Percentiles rank a stretch among this genome's conserved stretches.
phyloP scores from a whole-genome alignment of 2,888 invertebrate species.

The Drosophila borealis region DNA sequence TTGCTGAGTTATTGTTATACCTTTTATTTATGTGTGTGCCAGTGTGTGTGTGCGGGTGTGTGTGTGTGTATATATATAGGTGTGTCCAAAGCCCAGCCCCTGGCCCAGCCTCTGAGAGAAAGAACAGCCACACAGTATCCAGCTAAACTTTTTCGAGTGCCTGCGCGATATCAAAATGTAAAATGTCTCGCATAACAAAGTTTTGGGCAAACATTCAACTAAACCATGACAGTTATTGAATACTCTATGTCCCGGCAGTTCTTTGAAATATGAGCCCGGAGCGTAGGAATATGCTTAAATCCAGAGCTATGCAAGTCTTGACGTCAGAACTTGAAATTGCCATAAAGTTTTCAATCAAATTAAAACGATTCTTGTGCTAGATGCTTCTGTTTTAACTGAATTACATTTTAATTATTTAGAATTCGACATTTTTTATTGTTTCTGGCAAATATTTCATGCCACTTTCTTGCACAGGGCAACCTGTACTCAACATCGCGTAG shows the following conservation, averaged over 20 bases:
- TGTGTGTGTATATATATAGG: constrained; percentile 55
- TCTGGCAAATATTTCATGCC: not conserved
- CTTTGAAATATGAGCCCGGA: constrained; percentile 10
- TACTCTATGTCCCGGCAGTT: constrained; percentile 17
- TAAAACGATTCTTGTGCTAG: not conserved
- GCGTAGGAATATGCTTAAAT: not conserved
- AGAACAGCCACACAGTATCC: constrained; percentile 16
- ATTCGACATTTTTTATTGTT: not conserved
- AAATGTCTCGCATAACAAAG: constrained; percentile 61
- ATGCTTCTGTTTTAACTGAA: too few species aligned
- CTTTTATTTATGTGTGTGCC: constrained; percentile 25
- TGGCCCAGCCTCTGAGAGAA: constrained; percentile 1
- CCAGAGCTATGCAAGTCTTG: not conserved
- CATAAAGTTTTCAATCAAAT: not conserved
- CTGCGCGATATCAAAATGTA: constrained; percentile 53
- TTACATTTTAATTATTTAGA: too few species aligned
- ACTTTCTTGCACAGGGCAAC: constrained; percentile 4
- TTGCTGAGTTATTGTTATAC: constrained; percentile 71
- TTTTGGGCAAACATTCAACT: constrained; percentile 25
- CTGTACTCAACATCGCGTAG: constrained; percentile 32
- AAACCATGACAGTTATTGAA: constrained; percentile 30
- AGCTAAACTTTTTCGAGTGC: constrained; percentile 44
- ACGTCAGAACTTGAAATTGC: not conserved
- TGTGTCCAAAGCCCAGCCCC: constrained; percentile 65
- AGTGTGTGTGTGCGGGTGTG: constrained; percentile 2